These are phyloP conservation scores for Falco rusticolus DNA, from an alignment of 2,797 vertebrate genomes.

Conservation along the genomic window DNA sequence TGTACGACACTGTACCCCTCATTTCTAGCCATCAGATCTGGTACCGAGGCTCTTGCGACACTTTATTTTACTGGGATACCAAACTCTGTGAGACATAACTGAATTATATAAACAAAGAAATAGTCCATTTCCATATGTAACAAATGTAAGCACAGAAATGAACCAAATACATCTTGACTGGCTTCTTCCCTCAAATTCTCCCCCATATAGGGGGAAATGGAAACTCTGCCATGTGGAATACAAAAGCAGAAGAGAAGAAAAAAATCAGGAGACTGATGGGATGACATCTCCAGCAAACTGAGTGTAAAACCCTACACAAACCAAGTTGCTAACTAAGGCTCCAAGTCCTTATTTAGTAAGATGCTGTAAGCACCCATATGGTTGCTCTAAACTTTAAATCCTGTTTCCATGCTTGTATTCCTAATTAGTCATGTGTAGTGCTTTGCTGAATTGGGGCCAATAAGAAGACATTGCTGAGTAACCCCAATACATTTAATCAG, in stretches of 20 bases:
- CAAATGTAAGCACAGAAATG: background rate
- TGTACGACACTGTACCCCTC: background rate
- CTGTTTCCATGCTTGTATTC: background rate
- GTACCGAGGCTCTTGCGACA: background rate
- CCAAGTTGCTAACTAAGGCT: background rate
- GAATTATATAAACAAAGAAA: background rate
- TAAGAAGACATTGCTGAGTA: conserved; percentile 17
- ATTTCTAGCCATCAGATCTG: background rate
- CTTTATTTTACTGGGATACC: background rate
- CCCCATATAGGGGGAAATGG: background rate
- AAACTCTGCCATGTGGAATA: background rate
- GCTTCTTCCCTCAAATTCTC: background rate
- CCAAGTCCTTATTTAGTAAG: conserved; percentile 52
- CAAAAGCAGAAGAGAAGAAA: background rate
- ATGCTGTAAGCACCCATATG: conserved; percentile 5
- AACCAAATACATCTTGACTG: background rate
- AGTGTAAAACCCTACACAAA: background rate
- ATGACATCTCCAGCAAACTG: background rate
- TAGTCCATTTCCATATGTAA: background rate
- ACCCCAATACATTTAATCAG: conserved; percentile 8
- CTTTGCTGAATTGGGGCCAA: conserved; percentile 25
- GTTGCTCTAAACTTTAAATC: conserved; percentile 5
- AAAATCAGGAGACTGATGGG: background rate
- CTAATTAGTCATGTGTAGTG: conserved; percentile 15
- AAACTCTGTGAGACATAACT: background rate